Evolutionary conservation across 2,888 invertebrate species (phyloP).

Genomic region (Agrotis exclamationis): DNA sequence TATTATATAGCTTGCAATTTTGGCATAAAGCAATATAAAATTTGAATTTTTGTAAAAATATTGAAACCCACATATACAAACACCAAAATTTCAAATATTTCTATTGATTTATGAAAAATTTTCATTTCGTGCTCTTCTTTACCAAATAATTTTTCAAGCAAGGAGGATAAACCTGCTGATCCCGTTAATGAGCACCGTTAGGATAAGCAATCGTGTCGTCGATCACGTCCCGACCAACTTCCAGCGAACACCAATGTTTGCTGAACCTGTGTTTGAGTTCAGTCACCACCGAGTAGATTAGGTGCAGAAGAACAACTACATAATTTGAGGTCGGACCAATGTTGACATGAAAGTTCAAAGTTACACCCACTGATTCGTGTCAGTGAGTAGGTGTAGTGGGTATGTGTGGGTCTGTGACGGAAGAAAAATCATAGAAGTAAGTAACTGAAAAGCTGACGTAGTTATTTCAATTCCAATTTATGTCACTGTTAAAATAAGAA

Average conservation of each 20-base stretch:
- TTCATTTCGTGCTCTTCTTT: neutral
- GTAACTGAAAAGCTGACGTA: too few relatives aligned
- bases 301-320: constrained; percentile 7
- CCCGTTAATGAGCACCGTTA: constrained; percentile 42
- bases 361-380: too few relatives aligned
- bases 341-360: neutral
- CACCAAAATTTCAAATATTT: too few relatives aligned
- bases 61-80: too few relatives aligned
- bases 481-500: too few relatives aligned
- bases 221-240: constrained; percentile 43
- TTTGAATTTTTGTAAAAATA: too few relatives aligned
- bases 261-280: constrained; percentile 42
- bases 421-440: too few relatives aligned
- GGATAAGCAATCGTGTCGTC: constrained; percentile 41
- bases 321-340: neutral
- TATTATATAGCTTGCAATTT: too few relatives aligned
- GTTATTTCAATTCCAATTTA: too few relatives aligned
- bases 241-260: constrained; percentile 35
- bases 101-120: neutral
- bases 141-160: neutral
- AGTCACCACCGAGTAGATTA: neutral
- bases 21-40: too few relatives aligned
- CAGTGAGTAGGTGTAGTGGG: too few relatives aligned
- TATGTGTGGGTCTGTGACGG: too few relatives aligned
- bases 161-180: constrained; percentile 17